Evolutionary conservation across 1,140 invertebrate genomes (phyloP), one percentile per base, ranked within the genome.

Genomic region (Galleria mellonella): DNA sequence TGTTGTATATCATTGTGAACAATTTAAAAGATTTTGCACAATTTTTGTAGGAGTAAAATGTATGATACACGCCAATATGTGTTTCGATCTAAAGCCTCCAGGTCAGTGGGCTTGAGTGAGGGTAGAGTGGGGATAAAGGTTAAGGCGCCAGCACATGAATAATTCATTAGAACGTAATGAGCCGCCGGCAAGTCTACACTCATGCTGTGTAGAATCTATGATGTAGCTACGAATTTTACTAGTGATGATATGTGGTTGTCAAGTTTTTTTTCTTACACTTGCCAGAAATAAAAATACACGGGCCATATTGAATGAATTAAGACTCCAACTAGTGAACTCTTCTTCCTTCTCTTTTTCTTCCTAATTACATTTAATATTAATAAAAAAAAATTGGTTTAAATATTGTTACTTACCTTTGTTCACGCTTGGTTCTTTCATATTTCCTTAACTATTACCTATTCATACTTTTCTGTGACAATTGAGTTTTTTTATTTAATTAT

Each of bases 91-190:
- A 48, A 59, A 51, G 48, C 32, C 55, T 54, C 27, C 51, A 48
- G 51, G 51, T 54, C 47, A 57, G 43, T 53, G 39, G 55, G 55
- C 43, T 44, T 47, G 30, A n/a, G 13, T 13, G 43, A 14, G 13
- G 39, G 9, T 14, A 12, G 38, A 15, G 9, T 10, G 42, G 31
- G 47, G 12, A 40, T 8, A 35, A 12, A 36, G n/a, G 33, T 35
- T 14, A 39, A 48, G 48, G 32, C 45, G 53, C 28, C 37, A 33
- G 33, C 41, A 29, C 53, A 61, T 71, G 64, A 68, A 71, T 71
- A 53, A 71, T 71, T 63, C 62, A 71, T 53, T 49, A 61, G 44
- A 33, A 40, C 52, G 56, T 68, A 71, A 71, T 65, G 68, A 71
- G 68, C 64, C 55, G 39, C 36, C n/a, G 47, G 58, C 62, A 35